phyloP scores from a whole-genome alignment of 2,113 vertebrate species.

The Noctilio leporinus region DNA sequence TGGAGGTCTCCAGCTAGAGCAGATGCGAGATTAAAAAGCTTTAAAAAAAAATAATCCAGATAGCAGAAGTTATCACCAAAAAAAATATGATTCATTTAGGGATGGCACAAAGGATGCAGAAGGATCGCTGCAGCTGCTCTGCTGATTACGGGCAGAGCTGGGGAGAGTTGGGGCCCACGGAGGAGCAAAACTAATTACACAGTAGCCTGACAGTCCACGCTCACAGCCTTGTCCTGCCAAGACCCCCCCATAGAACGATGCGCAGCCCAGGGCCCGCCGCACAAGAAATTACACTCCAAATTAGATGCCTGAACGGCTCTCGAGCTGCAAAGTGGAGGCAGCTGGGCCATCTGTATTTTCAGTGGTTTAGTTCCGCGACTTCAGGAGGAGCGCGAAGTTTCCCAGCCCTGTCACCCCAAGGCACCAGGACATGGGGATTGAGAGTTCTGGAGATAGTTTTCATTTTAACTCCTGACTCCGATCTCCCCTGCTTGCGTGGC shows the following conservation, averaged over 20 bases:
- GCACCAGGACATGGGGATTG: neutral
- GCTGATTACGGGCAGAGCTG: neutral
- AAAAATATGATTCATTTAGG: slow-evolving; percentile 7
- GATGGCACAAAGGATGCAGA: slow-evolving; percentile 5
- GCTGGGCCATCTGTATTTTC: neutral
- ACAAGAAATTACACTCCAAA: slow-evolving; percentile 7
- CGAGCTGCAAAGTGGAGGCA: neutral
- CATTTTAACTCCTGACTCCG: neutral
- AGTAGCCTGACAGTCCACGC: slow-evolving; percentile 46
- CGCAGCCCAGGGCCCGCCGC: neutral
- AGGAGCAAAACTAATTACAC: slow-evolving; percentile 39
- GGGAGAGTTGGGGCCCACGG: neutral
- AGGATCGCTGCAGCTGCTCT: neutral
- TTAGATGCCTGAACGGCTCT: neutral
- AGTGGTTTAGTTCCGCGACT: neutral
- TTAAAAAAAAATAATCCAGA: neutral
- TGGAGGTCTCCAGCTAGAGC: neutral
- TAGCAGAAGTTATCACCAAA: neutral
- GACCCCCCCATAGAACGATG: neutral
- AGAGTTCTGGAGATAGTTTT: neutral
- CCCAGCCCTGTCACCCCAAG: neutral
- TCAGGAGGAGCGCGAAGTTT: neutral
- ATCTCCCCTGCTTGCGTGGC: neutral
- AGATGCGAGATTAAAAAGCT: neutral
- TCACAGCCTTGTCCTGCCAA: slow-evolving; percentile 55